Evolutionary conservation across 2,888 invertebrate species (phyloP).

Genomic region (Rhamphomyia laevipes): DNA sequence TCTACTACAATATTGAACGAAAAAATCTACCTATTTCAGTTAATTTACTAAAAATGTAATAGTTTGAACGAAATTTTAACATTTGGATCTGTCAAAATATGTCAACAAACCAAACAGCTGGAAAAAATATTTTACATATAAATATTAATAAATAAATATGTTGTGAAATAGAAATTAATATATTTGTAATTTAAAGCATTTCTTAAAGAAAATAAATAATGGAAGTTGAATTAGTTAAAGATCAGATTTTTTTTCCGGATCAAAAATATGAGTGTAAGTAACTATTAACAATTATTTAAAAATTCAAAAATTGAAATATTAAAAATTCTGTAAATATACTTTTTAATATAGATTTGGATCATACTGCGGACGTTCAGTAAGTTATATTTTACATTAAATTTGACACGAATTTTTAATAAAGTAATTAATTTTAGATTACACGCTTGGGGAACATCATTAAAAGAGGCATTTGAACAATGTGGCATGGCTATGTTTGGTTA

Average conservation of each 20-base stretch:
- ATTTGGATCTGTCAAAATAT: too few relatives aligned
- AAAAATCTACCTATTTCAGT: too few relatives aligned
- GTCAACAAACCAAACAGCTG: too few relatives aligned
- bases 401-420: neutral
- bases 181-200: too few relatives aligned
- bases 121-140: neutral
- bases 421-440: constrained; percentile 53
- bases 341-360: constrained; percentile 68
- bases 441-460: constrained; percentile 77
- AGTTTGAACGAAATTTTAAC: too few relatives aligned
- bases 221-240: constrained; percentile 44
- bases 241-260: constrained; percentile 51
- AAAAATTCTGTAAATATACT: constrained; percentile 10
- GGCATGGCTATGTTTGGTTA: constrained; percentile 96
- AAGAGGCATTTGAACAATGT: constrained; percentile 90
- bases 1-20: too few relatives aligned
- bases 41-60: too few relatives aligned
- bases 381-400: constrained; percentile 39
- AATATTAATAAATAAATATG: neutral
- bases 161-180: neutral
- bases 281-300: neutral
- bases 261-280: constrained; percentile 74
- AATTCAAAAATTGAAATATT: neutral
- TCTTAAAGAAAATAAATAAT: constrained; percentile 19
- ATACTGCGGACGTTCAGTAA: constrained; percentile 98